Percentiles rank a stretch among this genome's conserved stretches.
phyloP scores from a whole-genome alignment of 1,140 invertebrate species.

The Atta texana region DNA sequence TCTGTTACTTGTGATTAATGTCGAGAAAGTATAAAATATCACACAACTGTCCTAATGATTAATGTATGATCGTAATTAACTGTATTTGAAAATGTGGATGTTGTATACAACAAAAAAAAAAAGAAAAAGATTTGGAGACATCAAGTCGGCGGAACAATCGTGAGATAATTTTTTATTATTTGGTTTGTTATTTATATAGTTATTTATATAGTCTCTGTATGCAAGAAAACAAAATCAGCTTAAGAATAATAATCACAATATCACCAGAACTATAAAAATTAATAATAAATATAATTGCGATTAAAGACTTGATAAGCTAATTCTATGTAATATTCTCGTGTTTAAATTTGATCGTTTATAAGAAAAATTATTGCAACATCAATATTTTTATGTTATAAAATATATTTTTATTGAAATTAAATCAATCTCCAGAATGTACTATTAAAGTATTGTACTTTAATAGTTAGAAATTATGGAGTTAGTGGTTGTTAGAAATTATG shows the following conservation, averaged over 20 bases:
- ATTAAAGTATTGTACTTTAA: neutral
- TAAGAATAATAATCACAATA: neutral
- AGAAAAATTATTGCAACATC: neutral
- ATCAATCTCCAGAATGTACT: neutral
- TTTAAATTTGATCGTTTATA: neutral
- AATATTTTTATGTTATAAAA: neutral
- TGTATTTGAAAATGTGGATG: neutral
- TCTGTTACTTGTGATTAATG: neutral
- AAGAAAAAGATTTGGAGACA: neutral
- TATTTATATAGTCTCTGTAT: neutral
- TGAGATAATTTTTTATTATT: too few relatives aligned
- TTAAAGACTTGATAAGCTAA: too few relatives aligned
- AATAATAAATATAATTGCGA: neutral
- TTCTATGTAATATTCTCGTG: neutral
- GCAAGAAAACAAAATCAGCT: neutral
- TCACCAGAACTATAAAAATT: neutral
- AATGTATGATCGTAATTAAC: conserved; percentile 25
- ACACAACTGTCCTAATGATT: conserved; percentile 8
- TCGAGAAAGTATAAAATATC: neutral
- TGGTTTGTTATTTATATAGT: too few relatives aligned
- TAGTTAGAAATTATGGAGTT: too few relatives aligned
- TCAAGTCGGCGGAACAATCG: neutral
- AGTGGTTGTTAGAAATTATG: too few relatives aligned
- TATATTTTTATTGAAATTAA: neutral
- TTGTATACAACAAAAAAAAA: neutral